Evolutionary conservation across 2,888 invertebrate species (phyloP), one percentile per base, ranked within the genome.

Genomic region (Dolomedes plantarius): DNA sequence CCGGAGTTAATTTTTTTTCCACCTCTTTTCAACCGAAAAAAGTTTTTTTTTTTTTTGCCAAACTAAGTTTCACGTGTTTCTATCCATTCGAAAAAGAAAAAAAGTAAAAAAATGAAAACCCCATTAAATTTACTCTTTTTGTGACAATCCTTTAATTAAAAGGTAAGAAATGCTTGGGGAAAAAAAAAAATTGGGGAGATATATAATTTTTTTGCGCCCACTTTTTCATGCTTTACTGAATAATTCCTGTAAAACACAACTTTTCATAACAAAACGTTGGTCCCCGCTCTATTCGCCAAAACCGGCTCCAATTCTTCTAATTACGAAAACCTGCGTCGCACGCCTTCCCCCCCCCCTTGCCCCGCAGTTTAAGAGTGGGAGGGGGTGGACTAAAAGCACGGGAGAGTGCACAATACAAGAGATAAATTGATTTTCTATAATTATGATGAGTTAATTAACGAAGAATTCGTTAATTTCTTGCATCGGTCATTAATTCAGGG

Each of bases 341-440:
- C 3, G 23, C 56, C 41, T 46, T 41, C 9, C 41, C 41, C 41
- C 41, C 41, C 6, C 16, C n/a, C n/a, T n/a, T n/a, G n/a, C 6
- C 56, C 56, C 11, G 23, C 23, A 3, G 19, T 56, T 56, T 23
- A 56, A 32, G 39, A 39, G 39, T 62, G 50, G 41, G 65, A 46
- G 28, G 50, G 64, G 36, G 68, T 0, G 11, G 46, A 56, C 56
- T 56, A 56, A 56, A 56, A 56, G 56, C 56, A 56, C 6, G 23
- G 62, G 41, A 72, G 73, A 72, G 46, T 39, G 72, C 19, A 71
- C 75, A 75, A 75, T 71, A 71, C 75, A 68, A 65, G 83, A 85
- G 83, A 85, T 85, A 85, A 85, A 85, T 85, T 85, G 83, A 85
- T 85, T 85, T 85, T 85, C 83, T 85, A 85, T 85, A 85, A 85